Base-by-base conservation (phyloP, 2,113 vertebrate genomes). In the Castor canadensis region DNA sequence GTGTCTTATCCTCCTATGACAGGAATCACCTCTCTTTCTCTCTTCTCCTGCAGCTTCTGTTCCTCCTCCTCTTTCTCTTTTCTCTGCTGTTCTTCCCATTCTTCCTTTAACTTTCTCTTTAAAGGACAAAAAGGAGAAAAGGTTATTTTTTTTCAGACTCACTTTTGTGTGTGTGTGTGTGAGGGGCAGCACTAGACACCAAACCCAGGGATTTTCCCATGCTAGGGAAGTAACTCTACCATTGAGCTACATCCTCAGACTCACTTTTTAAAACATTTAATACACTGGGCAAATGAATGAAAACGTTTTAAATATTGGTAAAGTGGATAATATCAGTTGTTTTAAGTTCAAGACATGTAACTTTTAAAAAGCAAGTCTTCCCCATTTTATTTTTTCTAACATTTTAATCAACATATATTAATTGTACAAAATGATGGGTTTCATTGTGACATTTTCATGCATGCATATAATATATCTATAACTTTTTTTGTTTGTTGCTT, bases 21-120 rank as follows among this genome's bases (percentile, higher is more conserved):
- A 97, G 98, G 97, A 98, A 98, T 99, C 99, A 99, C 99, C 99
- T 99, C 99, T 99, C 99, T 99, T 77, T 99, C 99, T 98, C 94
- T 99, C 98, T 99, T 99, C 98, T 99, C 98, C 98, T 99, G 99
- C 47, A 98, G 98, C 94, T 98, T 99, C 97, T 99, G 98, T 89
- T 99, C 98, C 91, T 98, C 98, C 64, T 98, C 98, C 87, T 99
- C 98, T 97, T 98, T 98, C 83, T 99, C 99, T 98, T 98, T 99
- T 90, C 91, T 98, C 98, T 99, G 99, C 86, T 99, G 99, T 60
- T 99, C 98, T 97, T 99, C 99, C 99, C 99, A 99, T 98, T 99
- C 99, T 98, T 99, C 99, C 97, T 99, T 99, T 98, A 99, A 99
- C 96, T 98, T 99, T 93, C 98, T 98, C 99, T 99, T 98, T 82